Conservation (phyloP, 2,113 vertebrate species). For the Clarias gariepinus region DNA sequence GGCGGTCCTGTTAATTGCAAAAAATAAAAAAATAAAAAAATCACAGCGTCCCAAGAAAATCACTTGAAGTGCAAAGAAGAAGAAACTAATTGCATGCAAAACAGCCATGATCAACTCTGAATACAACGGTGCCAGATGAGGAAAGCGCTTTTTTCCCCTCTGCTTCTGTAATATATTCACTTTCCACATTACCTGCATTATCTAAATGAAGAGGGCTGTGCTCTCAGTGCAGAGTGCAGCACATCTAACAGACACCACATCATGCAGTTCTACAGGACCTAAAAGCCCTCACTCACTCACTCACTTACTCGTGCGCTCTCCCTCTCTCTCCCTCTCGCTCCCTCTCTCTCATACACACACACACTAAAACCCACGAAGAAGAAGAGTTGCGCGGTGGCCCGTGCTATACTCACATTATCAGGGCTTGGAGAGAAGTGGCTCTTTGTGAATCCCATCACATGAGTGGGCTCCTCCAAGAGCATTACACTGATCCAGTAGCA, state of each 20-base stretch:
- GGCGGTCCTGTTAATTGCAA: conserved; percentile 26
- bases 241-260: conserved; percentile 47
- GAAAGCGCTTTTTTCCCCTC: conserved; percentile 38
- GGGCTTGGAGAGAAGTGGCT: conserved; percentile 50
- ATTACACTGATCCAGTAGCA: conserved; percentile 50
- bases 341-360: conserved; percentile 18
- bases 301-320: conserved; percentile 4
- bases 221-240: conserved; percentile 48
- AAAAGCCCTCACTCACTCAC: conserved; percentile 44
- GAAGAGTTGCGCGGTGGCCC: conserved; percentile 20
- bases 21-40: neutral
- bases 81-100: conserved; percentile 45
- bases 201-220: conserved; percentile 50
- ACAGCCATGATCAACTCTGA: conserved; percentile 7
- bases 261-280: conserved; percentile 39
- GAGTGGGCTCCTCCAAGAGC: conserved; percentile 52
- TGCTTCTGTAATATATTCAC: conserved; percentile 32
- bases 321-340: conserved; percentile 11
- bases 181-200: conserved; percentile 50
- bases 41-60: conserved; percentile 28
- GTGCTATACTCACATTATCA: conserved; percentile 59
- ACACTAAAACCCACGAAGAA: conserved; percentile 41
- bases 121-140: conserved; percentile 20
- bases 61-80: conserved; percentile 53
- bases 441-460: conserved; percentile 55